phyloP scores from a whole-genome alignment of 2,797 vertebrate genomes.

The Leptoclinus maculatus region DNA sequence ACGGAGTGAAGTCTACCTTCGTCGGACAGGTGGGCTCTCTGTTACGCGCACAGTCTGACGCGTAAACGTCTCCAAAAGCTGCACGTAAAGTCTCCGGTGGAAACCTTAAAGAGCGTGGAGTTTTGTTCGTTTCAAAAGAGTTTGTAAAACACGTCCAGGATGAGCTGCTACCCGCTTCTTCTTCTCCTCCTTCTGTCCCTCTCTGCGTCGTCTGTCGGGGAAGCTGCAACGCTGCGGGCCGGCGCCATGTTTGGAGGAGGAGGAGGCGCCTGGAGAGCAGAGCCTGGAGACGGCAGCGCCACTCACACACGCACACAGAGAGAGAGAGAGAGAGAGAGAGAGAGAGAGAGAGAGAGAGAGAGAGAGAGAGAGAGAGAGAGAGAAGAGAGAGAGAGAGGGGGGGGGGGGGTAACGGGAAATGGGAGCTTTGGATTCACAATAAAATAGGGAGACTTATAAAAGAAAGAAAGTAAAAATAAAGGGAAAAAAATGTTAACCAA shows the following conservation, averaged over 20 bases:
- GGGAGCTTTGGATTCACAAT: slow-evolving; percentile 19
- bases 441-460: neutral
- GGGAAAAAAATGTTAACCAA: neutral
- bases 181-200: slow-evolving; percentile 47
- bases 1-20: slow-evolving; percentile 53
- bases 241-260: slow-evolving; percentile 74
- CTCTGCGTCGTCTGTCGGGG: slow-evolving; percentile 60
- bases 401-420: neutral
- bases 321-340: neutral
- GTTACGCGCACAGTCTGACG: slow-evolving; percentile 54
- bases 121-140: neutral
- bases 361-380: neutral
- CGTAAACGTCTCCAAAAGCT: slow-evolving; percentile 44
- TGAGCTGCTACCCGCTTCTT: slow-evolving; percentile 20
- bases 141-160: neutral
- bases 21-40: slow-evolving; percentile 66
- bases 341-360: neutral
- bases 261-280: slow-evolving; percentile 46
- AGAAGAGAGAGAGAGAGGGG: neutral
- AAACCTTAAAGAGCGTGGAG: neutral
- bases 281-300: slow-evolving; percentile 24
- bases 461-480: neutral
- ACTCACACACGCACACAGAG: neutral
- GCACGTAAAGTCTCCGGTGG: slow-evolving; percentile 7
- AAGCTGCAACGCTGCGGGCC: slow-evolving; percentile 59